Percentiles rank a stretch among this genome's conserved stretches.
phyloP scores from a whole-genome alignment of 2,797 vertebrate species.

The Varecia variegata region DNA sequence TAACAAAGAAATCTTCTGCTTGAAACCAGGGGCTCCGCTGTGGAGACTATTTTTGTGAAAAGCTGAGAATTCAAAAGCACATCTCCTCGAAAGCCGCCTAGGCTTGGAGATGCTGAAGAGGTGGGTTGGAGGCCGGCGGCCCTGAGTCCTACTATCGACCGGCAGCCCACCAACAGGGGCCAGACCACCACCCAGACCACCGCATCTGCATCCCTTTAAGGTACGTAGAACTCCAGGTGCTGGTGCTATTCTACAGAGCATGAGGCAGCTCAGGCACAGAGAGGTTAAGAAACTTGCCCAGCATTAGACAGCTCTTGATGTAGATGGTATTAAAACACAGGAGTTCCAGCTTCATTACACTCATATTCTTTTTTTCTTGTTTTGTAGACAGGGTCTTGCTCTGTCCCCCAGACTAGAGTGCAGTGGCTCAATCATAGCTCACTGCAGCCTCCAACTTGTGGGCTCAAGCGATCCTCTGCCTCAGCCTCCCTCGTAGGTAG shows the following conservation, averaged over 20 bases:
- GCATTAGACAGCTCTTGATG: background rate
- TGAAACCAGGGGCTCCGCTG: background rate
- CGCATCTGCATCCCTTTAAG: background rate
- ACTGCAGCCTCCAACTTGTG: too few relatives aligned
- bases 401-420: too few relatives aligned
- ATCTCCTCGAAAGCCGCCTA: slow-evolving; percentile 16
- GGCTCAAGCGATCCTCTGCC: too few relatives aligned
- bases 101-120: background rate
- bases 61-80: slow-evolving; percentile 41
- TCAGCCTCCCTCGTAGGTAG: too few relatives aligned
- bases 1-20: slow-evolving; percentile 59
- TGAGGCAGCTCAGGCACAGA: background rate
- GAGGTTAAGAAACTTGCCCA: background rate
- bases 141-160: background rate
- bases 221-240: background rate
- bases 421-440: too few relatives aligned
- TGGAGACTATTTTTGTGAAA: slow-evolving; percentile 57
- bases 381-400: too few relatives aligned
- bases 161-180: accelerated
- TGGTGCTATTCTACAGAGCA: background rate
- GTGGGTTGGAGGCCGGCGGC: background rate
- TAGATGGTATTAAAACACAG: background rate
- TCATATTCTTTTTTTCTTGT: too few relatives aligned
- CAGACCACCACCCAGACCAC: too few relatives aligned
- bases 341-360: background rate